Conservation (phyloP, 2,113 vertebrate species). For the Hippocampus abdominalis region DNA sequence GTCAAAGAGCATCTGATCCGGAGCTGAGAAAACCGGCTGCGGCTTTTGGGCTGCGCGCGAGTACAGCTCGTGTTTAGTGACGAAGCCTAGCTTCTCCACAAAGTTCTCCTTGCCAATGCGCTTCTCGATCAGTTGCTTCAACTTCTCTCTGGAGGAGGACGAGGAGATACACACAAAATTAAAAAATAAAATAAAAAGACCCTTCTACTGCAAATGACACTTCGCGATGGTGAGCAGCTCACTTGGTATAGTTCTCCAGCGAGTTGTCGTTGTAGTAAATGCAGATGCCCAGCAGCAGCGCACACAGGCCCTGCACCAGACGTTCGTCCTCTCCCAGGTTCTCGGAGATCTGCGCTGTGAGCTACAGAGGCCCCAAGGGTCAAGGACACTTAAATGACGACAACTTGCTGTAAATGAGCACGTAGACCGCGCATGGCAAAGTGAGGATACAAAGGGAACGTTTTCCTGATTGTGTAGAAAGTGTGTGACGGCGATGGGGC, state of each 20-base stretch:
- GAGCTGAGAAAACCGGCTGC: constrained; percentile 86
- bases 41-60: constrained; percentile 94
- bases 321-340: constrained; percentile 96
- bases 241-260: constrained; percentile 93
- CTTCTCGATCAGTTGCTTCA: constrained; percentile 97
- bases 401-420: neutral
- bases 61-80: constrained; percentile 95
- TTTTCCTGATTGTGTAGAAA: constrained; percentile 97
- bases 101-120: constrained; percentile 98
- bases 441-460: constrained; percentile 92
- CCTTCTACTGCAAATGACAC: neutral
- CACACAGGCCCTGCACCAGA: constrained; percentile 93
- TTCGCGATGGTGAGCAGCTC: constrained; percentile 31
- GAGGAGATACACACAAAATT: neutral
- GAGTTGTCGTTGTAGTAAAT: constrained; percentile 99
- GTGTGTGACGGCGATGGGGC: constrained; percentile 95
- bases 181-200: neutral
- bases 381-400: constrained; percentile 68
- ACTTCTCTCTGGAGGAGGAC: constrained; percentile 80
- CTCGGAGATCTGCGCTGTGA: constrained; percentile 96
- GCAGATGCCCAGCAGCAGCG: constrained; percentile 91
- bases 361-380: constrained; percentile 73
- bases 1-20: constrained; percentile 97
- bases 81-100: constrained; percentile 92
- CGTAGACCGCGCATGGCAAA: no score